These are phyloP conservation scores for Heliopora coerulea DNA, from an alignment of 92 coral and sea anemone species.

Conservation along the genomic window DNA sequence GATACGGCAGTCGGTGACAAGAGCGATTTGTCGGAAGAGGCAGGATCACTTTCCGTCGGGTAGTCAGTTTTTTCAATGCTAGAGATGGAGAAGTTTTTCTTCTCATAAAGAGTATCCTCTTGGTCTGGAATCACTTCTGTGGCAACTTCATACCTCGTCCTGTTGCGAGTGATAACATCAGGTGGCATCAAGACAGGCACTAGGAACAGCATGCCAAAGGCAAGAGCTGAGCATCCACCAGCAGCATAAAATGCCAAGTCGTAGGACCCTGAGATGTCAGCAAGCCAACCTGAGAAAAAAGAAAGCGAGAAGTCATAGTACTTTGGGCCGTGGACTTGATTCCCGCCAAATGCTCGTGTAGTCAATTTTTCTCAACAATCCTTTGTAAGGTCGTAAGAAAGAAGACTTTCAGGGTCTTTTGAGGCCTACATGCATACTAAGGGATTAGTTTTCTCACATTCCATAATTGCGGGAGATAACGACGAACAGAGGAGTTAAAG, in stretches of 20 bases:
- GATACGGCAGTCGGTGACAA: background rate
- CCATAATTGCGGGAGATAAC: too few relatives aligned
- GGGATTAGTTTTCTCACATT: too few relatives aligned
- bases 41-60: background rate
- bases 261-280: slow-evolving; percentile 78
- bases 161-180: slow-evolving; percentile 35
- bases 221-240: slow-evolving; percentile 72
- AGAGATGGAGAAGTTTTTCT: background rate
- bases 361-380: too few relatives aligned
- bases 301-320: too few relatives aligned
- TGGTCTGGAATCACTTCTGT: slow-evolving; percentile 20
- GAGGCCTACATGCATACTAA: too few relatives aligned
- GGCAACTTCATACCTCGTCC: background rate
- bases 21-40: background rate
- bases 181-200: slow-evolving; percentile 77
- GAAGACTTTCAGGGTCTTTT: too few relatives aligned
- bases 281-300: slow-evolving; percentile 59
- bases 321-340: too few relatives aligned
- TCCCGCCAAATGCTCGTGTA: too few relatives aligned
- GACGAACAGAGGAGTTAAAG: too few relatives aligned
- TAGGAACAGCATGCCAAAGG: slow-evolving; percentile 71
- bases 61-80: background rate
- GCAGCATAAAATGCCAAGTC: slow-evolving; percentile 89
- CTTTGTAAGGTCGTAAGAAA: too few relatives aligned
- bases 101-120: slow-evolving; percentile 6